Conservation (phyloP, 2,888 invertebrate species). For the Hetaerina titia region DNA sequence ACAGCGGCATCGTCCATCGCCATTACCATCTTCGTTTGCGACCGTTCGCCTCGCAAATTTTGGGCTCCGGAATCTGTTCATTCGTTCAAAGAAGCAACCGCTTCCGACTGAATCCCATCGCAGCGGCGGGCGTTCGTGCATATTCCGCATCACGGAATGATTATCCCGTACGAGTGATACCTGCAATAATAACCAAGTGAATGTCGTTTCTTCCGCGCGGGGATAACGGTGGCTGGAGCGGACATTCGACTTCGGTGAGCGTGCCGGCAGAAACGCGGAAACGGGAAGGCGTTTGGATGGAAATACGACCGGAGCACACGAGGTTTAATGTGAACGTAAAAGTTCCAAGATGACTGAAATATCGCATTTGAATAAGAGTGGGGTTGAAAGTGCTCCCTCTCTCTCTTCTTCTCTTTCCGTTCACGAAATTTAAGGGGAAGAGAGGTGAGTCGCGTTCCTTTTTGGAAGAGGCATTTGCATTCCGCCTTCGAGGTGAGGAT, state of each 20-base stretch:
- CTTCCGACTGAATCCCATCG: no score
- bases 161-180: not conserved
- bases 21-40: no score
- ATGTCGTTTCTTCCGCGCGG: no score
- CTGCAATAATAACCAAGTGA: not conserved
- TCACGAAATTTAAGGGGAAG: no score
- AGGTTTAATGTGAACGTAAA: not conserved
- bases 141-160: not conserved
- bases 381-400: not conserved
- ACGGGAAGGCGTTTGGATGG: no score
- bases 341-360: not conserved
- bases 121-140: no score
- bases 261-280: not conserved
- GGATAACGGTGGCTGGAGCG: no score
- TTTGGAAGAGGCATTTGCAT: not conserved
- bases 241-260: not conserved
- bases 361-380: not conserved
- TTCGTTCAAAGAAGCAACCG: not conserved
- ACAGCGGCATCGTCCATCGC: no score
- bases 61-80: no score
- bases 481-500: not conserved
- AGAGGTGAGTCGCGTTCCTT: not conserved
- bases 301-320: no score
- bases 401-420: no score
- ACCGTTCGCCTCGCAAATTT: no score